Evolutionary conservation across 2,797 vertebrate species (phyloP), one percentile per base, ranked within the genome.

Genomic region (Scarus forsteni): DNA sequence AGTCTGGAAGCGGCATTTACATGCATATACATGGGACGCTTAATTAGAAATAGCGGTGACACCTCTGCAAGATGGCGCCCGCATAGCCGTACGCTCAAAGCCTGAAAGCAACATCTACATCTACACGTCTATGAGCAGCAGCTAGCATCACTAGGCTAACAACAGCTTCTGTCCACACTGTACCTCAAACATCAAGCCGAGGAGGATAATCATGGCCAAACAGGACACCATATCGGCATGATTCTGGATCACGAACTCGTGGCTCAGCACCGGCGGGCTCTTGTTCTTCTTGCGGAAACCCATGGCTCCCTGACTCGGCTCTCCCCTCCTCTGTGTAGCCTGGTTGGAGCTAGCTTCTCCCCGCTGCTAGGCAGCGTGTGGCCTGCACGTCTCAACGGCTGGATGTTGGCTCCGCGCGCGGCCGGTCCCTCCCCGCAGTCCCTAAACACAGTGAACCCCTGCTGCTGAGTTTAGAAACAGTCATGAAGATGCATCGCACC

Each of bases 181-280:
- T 95, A 96, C 95, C 95, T 96, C 94, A 51, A 92, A 92, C 91
- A 93, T 81, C 74, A 94, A 85, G 74, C 90, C 94, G 51, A 95
- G 54, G 14, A 95, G 90, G 75, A 95, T 81, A 51, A 90, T 60
- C 93, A 94, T 90, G 54, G 90, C 93, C 86, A 95, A 60, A 76
- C 89, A 91, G 56, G 85, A 94, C 16, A 93, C 93, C 83, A 93
- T 90, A 36, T 95, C 94, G 34, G 89, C 91, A 70, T 94, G 92
- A 78, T 95, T 95, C 91, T 95, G 94, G 92, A 94, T 93, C 79
- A 95, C 76, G 85, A 96, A 95, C 89, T 96, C 94, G 55, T 93
- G 93, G 91, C 95, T 96, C 70, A 95, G 85, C 83, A 95, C 92
- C 49, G 91, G 87, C 2, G 89, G 92, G 70, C 92, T 95, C 91